A percentile compares a stretch with the other conserved stretches of the same genome.
Conservation (phyloP, 92 coral and sea anemone genomes). For the Blastomussa wellsi region DNA sequence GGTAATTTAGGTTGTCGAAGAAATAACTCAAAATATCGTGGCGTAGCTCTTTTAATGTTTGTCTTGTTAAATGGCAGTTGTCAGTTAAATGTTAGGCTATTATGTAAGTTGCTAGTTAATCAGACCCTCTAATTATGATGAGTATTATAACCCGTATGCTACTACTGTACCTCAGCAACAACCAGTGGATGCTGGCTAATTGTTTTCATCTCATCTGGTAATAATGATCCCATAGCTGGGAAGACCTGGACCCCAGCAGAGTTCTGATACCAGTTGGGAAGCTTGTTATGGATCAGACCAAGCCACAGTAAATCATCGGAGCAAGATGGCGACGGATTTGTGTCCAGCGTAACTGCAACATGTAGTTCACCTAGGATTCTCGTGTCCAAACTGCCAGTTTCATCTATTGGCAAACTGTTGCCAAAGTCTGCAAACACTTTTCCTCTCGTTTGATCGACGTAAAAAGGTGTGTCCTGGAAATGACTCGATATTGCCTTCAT, state of each 20-base stretch:
- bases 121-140: too few relatives aligned
- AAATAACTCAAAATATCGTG: too few relatives aligned
- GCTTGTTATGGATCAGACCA: conserved; percentile 39
- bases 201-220: conserved; percentile 33
- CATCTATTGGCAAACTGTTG: conserved; percentile 55
- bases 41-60: too few relatives aligned
- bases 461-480: conserved; percentile 53
- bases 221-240: conserved; percentile 36
- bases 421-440: conserved; percentile 65
- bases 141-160: not conserved
- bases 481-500: conserved; percentile 26
- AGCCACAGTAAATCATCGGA: conserved; percentile 57
- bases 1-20: too few relatives aligned
- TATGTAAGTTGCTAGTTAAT: too few relatives aligned
- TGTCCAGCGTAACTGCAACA: conserved; percentile 31
- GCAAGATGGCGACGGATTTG: conserved; percentile 37
- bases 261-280: conserved; percentile 50
- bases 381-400: conserved; percentile 47
- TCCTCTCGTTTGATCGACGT: conserved; percentile 35
- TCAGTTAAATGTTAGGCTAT: too few relatives aligned
- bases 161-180: conserved; percentile 59
- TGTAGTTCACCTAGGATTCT: conserved; percentile 23
- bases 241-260: conserved; percentile 67
- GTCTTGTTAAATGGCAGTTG: too few relatives aligned
- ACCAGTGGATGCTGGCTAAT: conserved; percentile 44